Percentiles rank a stretch among this genome's conserved stretches.
Conservation (phyloP, 2,888 invertebrate species). For the Latrodectus elegans region DNA sequence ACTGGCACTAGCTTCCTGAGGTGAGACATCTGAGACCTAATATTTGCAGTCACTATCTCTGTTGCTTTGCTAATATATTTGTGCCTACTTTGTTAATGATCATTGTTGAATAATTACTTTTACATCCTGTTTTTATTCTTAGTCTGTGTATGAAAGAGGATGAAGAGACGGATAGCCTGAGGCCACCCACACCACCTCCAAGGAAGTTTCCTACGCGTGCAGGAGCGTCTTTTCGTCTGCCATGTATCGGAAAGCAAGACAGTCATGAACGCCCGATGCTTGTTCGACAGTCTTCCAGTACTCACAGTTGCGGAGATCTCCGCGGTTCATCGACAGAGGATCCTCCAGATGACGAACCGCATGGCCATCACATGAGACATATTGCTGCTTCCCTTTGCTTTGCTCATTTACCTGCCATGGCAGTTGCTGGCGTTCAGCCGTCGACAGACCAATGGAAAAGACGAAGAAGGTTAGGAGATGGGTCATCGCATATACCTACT, state of each 20-base stretch:
- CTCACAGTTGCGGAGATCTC: constrained; percentile 82
- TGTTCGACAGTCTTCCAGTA: constrained; percentile 79
- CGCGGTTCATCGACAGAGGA: constrained; percentile 76
- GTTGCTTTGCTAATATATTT: not conserved
- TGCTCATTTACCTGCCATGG: constrained; percentile 84
- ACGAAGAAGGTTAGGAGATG: constrained; percentile 54
- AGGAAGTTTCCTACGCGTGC: constrained; percentile 73
- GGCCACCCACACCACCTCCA: constrained; percentile 73
- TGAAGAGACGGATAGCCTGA: constrained; percentile 79
- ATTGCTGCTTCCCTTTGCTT: constrained; percentile 83
- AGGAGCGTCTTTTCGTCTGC: constrained; percentile 74
- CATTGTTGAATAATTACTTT: not conserved
- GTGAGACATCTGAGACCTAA: not conserved
- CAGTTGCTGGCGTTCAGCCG: constrained; percentile 80
- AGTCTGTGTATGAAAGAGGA: constrained; percentile 68
- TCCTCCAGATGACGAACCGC: constrained; percentile 29
- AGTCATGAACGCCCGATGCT: constrained; percentile 77
- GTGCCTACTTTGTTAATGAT: not conserved
- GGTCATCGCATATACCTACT: constrained; percentile 72
- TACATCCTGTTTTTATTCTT: not conserved
- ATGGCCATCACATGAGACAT: constrained; percentile 70
- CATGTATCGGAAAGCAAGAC: constrained; percentile 76
- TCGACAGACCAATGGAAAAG: constrained; percentile 71
- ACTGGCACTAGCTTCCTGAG: constrained; percentile 55
- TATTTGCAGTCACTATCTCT: not conserved